Evolutionary conservation across 1,140 invertebrate genomes (phyloP).

Genomic region (Macrocentrus cingulum): DNA sequence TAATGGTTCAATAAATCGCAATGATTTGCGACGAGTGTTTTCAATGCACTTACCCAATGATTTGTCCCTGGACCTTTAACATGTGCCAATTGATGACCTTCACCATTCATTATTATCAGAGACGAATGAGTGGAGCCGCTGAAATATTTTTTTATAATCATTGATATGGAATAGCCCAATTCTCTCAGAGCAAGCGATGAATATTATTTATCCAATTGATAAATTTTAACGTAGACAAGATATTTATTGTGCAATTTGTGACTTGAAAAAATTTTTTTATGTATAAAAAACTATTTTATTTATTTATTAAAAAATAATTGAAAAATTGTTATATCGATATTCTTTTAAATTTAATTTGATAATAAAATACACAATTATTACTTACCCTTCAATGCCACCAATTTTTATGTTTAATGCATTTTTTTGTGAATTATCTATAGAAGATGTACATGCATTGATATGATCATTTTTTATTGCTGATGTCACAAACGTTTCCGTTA

Average conservation of each 20-base stretch:
- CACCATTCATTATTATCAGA: conserved; percentile 72
- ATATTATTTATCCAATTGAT: too few relatives aligned
- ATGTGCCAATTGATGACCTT: conserved; percentile 68
- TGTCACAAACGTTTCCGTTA: too few relatives aligned
- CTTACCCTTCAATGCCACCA: conserved; percentile 59
- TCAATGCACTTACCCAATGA: conserved; percentile 79
- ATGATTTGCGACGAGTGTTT: too few relatives aligned
- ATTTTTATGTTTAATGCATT: conserved; percentile 39
- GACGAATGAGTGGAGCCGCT: conserved; percentile 84
- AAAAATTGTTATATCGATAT: too few relatives aligned
- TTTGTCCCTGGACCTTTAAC: conserved; percentile 76
- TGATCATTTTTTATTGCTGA: not conserved
- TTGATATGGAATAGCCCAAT: not conserved
- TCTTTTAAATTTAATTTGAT: too few relatives aligned
- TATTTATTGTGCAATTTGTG: too few relatives aligned
- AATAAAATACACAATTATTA: conserved; percentile 10
- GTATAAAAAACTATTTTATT: too few relatives aligned
- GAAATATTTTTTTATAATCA: conserved; percentile 5
- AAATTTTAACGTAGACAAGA: too few relatives aligned
- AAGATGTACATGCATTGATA: not conserved
- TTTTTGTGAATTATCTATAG: conserved; percentile 4
- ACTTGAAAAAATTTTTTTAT: too few relatives aligned
- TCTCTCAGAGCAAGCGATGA: too few relatives aligned
- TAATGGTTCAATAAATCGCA: too few relatives aligned
- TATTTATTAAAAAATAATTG: too few relatives aligned